Evolutionary conservation across 2,888 invertebrate genomes (phyloP), one percentile per base, ranked within the genome.

Genomic region (Andricus quercusramuli): DNA sequence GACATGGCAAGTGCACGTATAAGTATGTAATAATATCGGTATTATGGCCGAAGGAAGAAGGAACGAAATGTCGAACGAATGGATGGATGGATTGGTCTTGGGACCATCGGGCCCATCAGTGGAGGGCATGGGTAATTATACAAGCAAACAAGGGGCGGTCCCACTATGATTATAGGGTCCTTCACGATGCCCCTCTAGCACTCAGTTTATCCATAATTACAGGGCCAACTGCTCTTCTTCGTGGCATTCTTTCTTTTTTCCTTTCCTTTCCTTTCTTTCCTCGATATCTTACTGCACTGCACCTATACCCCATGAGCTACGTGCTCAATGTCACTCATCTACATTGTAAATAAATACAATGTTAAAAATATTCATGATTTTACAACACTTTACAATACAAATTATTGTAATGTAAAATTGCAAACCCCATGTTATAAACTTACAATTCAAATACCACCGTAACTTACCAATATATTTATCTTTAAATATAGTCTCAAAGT

Each of bases 61-160:
- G 83, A 83, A 85, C 80, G 81, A 83, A 85, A 82, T 81, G 81
- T 82, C 81, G 83, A 80, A 85, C 81, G 87, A 86, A 86, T 85
- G 84, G 87, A 83, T 85, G 87, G 86, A 85, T 84, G 90, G 86
- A 90, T 89, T 87, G 86, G 87, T 84, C 84, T 82, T 84, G 85
- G 86, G 84, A 84, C 88, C 86, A 82, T 84, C 85, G 85, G 83
- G 84, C 84, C 85, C 81, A 89, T 89, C 87, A 88, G 88, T 88
- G 89, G 88, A 87, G 88, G 89, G 87, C 84, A 89, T 82, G 83
- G 90, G 90, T 90, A 91, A 91, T 91, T 90, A 91, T 90, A 90
- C 91, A 91, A 91, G 91, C 90, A 90, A 91, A 91, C 90, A 91
- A 91, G 91, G 88, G 91, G 90, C 90, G 90, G 91, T 88, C 87